These are phyloP conservation scores for Athalia cordata DNA, from an alignment of 2,888 invertebrate species.

Conservation along the genomic window DNA sequence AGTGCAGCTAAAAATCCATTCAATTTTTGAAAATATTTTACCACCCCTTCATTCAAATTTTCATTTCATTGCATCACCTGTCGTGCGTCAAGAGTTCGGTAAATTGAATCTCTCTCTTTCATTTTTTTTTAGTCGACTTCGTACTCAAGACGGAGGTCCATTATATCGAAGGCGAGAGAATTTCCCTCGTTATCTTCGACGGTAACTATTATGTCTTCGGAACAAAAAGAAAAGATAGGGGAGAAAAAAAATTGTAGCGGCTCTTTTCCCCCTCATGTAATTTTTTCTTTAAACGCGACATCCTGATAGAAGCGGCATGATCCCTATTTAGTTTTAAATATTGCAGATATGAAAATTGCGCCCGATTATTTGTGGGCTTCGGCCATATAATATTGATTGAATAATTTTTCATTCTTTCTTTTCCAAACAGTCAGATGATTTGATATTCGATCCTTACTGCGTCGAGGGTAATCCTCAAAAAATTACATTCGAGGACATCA, in stretches of 20 bases:
- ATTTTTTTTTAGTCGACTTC: not conserved
- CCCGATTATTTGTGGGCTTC: too few relatives aligned
- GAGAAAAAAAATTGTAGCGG: not conserved
- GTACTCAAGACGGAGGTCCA: conserved; percentile 1
- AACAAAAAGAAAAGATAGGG: not conserved
- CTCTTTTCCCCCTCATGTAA: not conserved
- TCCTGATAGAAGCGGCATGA: too few relatives aligned
- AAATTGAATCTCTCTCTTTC: conserved; percentile 1
- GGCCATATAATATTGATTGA: not conserved
- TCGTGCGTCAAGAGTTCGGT: not conserved
- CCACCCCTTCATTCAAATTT: not conserved
- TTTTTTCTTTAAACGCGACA: too few relatives aligned
- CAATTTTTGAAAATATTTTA: not conserved
- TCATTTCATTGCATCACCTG: not conserved
- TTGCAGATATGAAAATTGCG: too few relatives aligned
- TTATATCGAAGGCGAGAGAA: conserved; percentile 1
- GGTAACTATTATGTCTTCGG: not conserved
- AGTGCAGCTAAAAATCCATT: not conserved
- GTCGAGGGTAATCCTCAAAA: conserved; percentile 82
- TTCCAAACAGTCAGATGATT: conserved; percentile 51
- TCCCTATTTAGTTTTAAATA: too few relatives aligned
- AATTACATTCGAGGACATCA: conserved; percentile 89
- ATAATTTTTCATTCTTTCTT: conserved; percentile 6
- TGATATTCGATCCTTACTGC: conserved; percentile 76
- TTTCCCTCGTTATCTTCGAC: conserved; percentile 2